Base-by-base conservation (phyloP, 2,888 invertebrate species). In the Acrobasis consociella region DNA sequence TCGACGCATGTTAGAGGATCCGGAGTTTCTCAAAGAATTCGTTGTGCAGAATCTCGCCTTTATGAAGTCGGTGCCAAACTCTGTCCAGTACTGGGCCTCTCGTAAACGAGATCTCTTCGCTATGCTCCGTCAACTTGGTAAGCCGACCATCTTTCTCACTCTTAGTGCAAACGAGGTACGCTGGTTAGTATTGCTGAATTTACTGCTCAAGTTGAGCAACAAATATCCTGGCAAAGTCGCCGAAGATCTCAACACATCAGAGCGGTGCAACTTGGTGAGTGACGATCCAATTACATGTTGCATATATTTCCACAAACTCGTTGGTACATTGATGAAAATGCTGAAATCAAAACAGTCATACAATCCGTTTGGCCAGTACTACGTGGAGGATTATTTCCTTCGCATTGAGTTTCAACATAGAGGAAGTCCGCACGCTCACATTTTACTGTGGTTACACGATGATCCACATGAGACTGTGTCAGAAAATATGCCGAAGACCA, bases 391-490 rank as follows among this genome's bases (percentile, higher is more conserved):
- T 76, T 78, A 75, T 51, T 85, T 84, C 69, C 53, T 77, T 71
- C 68, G 80, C 2, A 80, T 83, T 66, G 82, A 86, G 67, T 86
- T 86, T 59, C 82, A 83, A 64, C 78, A 83, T 71, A 67, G 74
- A 62, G 85, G 82, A 67, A 83, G 83, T 65, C 82, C 85, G 0
- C 81, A 79, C 64, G 83, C 82, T 10, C 85, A 85, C 50, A 80
- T 83, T 70, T 72, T 86, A 42, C 7, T 85, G 66, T 87, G 85
- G 85, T 72, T 86, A 11, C 68, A 81, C 52, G 56, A 82, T 58
- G 85, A 75, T 56, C 83, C 83, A 70, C 31, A 31, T n/a, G 52
- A 52, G 13, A 31, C 31, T 1, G 11, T 52, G 13, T 31, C 31
- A n/a, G 39, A 39, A 39, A 52, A 52, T 31, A 31, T 31, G 31